Conservation (phyloP, 1,140 invertebrate species). For the Drosophila asahinai region DNA sequence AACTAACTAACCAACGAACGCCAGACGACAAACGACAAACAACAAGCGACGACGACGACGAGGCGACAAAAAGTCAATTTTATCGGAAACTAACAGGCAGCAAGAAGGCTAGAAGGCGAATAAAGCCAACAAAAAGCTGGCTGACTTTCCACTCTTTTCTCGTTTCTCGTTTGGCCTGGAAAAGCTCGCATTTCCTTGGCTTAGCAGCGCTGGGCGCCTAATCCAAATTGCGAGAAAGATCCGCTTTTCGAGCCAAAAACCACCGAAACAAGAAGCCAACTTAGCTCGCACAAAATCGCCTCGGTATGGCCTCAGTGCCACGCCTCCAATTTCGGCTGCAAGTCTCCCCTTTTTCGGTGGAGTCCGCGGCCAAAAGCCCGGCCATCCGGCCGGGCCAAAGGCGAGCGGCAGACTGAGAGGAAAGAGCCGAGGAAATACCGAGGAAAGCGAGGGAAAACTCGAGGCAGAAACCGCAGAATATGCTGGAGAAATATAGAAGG, state of each 20-base stretch:
- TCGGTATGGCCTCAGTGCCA: constrained; percentile 7
- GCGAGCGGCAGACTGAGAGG: constrained; percentile 40
- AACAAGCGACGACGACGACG: constrained; percentile 49
- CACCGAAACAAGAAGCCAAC: constrained; percentile 32
- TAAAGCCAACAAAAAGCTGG: constrained; percentile 12
- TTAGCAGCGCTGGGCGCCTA: constrained; percentile 64
- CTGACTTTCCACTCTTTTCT: constrained; percentile 19
- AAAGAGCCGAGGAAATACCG: constrained; percentile 7
- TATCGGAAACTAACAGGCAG: constrained; percentile 82
- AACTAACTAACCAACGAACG: constrained; percentile 9
- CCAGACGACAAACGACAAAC: constrained; percentile 52
- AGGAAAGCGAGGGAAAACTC: constrained; percentile 19
- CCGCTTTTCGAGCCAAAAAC: constrained; percentile 81
- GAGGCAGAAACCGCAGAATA: constrained; percentile 25
- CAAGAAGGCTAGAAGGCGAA: constrained; percentile 48
- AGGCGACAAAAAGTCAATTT: constrained; percentile 82
- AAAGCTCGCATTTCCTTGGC: constrained; percentile 44
- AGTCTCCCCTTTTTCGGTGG: background rate
- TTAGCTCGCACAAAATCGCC: constrained; percentile 46
- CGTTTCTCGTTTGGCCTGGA: constrained; percentile 43
- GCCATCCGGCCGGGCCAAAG: constrained; percentile 42
- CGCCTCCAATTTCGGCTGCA: constrained; percentile 9
- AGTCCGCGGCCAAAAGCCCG: constrained; percentile 32
- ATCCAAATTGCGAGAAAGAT: constrained; percentile 83
- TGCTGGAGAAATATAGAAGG: constrained; percentile 15